Evolutionary conservation across 2,113 vertebrate genomes (phyloP), one percentile per base, ranked within the genome.

Genomic region (Turdus rufiventris): DNA sequence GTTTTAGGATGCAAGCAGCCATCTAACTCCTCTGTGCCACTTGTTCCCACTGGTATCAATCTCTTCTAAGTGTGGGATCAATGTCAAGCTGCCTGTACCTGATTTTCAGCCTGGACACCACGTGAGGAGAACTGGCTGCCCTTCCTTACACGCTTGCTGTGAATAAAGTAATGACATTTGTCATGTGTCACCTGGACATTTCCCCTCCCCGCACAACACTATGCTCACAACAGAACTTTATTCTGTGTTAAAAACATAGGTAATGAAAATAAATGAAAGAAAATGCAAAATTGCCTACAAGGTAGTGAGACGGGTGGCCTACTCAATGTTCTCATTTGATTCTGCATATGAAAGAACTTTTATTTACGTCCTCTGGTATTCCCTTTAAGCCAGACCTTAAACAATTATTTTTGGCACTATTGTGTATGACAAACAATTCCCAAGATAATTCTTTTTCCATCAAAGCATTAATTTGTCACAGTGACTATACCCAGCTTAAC

Each of bases 91-190:
- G 14, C 15, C 74, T 19, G 6, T 10, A 18, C 23, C n/a, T 16
- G 29, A n/a, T 70, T 60, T 54, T 42, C 36, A 68, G n/a, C 28
- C 57, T 25, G 23, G 25, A 78, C 28, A 73, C 8, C 15, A 3
- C 0, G 0, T 8, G 17, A 76, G 18, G 20, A 82, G 61, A 82
- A 34, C 18, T 7, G 21, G 13, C 17, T 63, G 50, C 31, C 33
- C 31, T 77, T 56, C 57, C 23, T 57, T 29, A n/a, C 26, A 21
- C 7, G 51, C 5, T 1, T 40, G 25, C 17, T 9, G 25, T 34
- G 50, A 77, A 72, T 12, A 31, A 82, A 85, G 28, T 5, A 54
- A 36, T 29, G 25, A 25, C 21, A 75, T 36, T n/a, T 45, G 24
- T 14, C 17, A 7, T 3, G 3, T 25, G 11, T 26, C 28, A 47